phyloP scores from a whole-genome alignment of 2,888 invertebrate genomes.

The Aleiodes leptofemur region DNA sequence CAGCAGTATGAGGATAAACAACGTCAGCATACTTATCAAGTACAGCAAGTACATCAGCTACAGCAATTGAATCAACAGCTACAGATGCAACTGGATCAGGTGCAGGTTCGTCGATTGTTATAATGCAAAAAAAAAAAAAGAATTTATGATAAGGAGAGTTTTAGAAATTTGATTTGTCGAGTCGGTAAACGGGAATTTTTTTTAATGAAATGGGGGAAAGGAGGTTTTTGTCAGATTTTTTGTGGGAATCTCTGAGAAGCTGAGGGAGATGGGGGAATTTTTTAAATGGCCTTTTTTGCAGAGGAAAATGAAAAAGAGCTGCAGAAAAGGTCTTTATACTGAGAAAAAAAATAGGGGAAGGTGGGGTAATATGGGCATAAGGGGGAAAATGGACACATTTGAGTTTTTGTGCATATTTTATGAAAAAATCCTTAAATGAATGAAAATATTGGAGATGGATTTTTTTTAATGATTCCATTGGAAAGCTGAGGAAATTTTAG shows the following conservation, averaged over 20 bases:
- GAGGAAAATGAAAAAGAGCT: not conserved
- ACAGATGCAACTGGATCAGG: slow-evolving; percentile 71
- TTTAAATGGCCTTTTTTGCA: too few species aligned
- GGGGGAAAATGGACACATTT: too few species aligned
- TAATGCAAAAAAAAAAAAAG: slow-evolving; percentile 1
- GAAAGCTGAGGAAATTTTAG: too few species aligned
- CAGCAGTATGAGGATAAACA: slow-evolving; percentile 69
- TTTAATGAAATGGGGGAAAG: not conserved
- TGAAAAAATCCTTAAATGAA: too few species aligned
- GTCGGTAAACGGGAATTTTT: slow-evolving; percentile 11
- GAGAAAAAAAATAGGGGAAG: too few species aligned
- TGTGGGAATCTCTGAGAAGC: not conserved
- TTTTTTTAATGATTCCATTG: too few species aligned
- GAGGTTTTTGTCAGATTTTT: too few species aligned
- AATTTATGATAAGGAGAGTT: not conserved
- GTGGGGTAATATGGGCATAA: too few species aligned
- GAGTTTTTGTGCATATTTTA: too few species aligned
- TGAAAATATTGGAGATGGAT: too few species aligned
- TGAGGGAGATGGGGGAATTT: not conserved
- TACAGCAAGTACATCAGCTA: slow-evolving; percentile 72
- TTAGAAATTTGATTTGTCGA: slow-evolving; percentile 1
- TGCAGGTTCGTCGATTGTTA: slow-evolving; percentile 62
- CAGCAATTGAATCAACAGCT: slow-evolving; percentile 73
- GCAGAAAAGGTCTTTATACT: not conserved
- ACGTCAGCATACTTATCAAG: slow-evolving; percentile 69